Evolutionary conservation across 2,888 invertebrate genomes (phyloP).

Genomic region (Endotricha flammealis): DNA sequence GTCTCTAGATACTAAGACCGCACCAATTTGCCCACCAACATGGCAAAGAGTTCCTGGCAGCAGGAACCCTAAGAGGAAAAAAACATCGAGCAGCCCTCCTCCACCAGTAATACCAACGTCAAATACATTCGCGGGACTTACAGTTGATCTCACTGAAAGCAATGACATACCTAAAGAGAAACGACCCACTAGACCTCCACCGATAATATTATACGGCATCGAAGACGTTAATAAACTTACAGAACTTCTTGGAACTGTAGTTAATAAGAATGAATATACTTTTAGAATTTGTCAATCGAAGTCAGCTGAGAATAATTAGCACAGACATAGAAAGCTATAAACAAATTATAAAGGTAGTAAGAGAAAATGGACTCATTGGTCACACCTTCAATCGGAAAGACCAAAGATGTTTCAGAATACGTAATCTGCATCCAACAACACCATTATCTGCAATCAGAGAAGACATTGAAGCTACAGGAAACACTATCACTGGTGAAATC

Average conservation of each 20-base stretch:
- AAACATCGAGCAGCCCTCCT: background rate
- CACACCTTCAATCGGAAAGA: constrained; percentile 16
- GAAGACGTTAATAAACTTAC: background rate
- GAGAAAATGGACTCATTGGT: constrained; percentile 16
- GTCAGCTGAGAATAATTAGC: constrained; percentile 13
- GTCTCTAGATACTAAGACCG: background rate
- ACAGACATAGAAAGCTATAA: constrained; percentile 11
- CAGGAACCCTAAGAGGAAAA: background rate
- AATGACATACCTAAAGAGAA: background rate
- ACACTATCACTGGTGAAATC: too few species aligned
- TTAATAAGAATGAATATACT: constrained; percentile 5
- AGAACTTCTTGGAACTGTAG: background rate
- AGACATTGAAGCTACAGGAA: too few species aligned
- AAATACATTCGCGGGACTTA: background rate
- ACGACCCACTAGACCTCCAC: background rate
- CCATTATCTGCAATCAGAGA: too few species aligned
- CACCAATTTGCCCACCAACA: background rate
- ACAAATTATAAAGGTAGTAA: constrained; percentile 12
- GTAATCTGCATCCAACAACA: too few species aligned
- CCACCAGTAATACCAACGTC: background rate
- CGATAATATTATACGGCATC: background rate
- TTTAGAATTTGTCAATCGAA: constrained; percentile 15
- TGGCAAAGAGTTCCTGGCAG: background rate
- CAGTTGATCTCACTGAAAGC: background rate
- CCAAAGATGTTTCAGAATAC: constrained; percentile 13